These are phyloP conservation scores for Steinernema feltiae DNA, from an alignment of 1,140 invertebrate species.

Conservation along the genomic window DNA sequence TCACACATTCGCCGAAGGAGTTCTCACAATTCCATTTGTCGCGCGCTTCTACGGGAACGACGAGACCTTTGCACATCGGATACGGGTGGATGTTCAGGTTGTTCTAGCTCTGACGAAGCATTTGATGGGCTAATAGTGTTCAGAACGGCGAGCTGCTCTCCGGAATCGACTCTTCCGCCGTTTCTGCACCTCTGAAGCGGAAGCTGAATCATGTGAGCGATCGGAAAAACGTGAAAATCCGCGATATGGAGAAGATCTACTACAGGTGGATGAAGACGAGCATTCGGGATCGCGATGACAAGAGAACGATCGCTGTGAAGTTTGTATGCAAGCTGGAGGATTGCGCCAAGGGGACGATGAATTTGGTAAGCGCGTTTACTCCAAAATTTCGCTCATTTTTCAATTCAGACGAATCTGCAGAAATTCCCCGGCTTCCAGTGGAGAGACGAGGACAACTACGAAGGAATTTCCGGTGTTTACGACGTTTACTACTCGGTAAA, in stretches of 20 bases:
- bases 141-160: background rate
- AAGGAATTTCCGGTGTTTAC: background rate
- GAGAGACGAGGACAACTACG: background rate
- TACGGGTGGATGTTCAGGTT: background rate
- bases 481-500: background rate
- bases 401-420: no score
- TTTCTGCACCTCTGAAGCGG: background rate
- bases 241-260: background rate
- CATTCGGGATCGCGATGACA: background rate
- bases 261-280: background rate
- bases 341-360: background rate
- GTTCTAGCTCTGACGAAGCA: background rate
- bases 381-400: no score
- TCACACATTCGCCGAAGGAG: no score
- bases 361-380: background rate
- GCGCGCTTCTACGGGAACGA: background rate
- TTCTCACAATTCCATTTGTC: no score
- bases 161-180: background rate
- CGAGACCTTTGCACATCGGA: background rate
- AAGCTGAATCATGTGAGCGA: background rate
- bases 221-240: background rate
- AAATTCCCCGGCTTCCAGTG: no score
- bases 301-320: background rate
- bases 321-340: background rate
- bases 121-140: no score